These are phyloP conservation scores for Cotesia glomerata DNA, from an alignment of 1,140 invertebrate species.

Conservation along the genomic window DNA sequence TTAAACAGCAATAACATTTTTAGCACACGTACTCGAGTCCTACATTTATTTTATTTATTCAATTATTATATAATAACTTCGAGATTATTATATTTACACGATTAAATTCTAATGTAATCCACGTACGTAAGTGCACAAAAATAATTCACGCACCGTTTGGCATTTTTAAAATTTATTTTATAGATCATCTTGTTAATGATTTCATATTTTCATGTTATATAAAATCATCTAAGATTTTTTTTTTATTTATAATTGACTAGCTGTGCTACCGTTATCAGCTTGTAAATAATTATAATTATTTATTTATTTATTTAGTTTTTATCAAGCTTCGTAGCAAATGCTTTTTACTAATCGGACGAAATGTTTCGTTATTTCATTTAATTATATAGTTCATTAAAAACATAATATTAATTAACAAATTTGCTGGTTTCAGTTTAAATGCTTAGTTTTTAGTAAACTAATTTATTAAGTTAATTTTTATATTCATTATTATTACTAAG, in stretches of 20 bases:
- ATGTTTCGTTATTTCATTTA: neutral
- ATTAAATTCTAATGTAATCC: slow-evolving; percentile 37
- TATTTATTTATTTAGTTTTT: neutral
- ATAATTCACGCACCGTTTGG: slow-evolving; percentile 46
- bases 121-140: slow-evolving; percentile 39
- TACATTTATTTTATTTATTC: neutral
- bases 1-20: slow-evolving; percentile 44
- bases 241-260: slow-evolving; percentile 57
- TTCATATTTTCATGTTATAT: neutral
- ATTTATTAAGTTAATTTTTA: neutral
- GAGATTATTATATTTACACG: slow-evolving; percentile 46
- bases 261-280: slow-evolving; percentile 34
- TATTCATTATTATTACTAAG: neutral
- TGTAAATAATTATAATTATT: slow-evolving; percentile 1
- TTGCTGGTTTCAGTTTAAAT: neutral
- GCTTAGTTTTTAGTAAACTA: slow-evolving; percentile 1
- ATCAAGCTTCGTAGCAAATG: slow-evolving; percentile 15
- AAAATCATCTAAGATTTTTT: slow-evolving; percentile 32
- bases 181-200: slow-evolving; percentile 1
- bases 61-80: slow-evolving; percentile 31
- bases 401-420: neutral
- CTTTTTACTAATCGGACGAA: neutral
- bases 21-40: slow-evolving; percentile 24
- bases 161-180: slow-evolving; percentile 6
- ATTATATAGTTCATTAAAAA: neutral